phyloP scores from a whole-genome alignment of 92 coral and sea anemone species.

The Metridium senile region DNA sequence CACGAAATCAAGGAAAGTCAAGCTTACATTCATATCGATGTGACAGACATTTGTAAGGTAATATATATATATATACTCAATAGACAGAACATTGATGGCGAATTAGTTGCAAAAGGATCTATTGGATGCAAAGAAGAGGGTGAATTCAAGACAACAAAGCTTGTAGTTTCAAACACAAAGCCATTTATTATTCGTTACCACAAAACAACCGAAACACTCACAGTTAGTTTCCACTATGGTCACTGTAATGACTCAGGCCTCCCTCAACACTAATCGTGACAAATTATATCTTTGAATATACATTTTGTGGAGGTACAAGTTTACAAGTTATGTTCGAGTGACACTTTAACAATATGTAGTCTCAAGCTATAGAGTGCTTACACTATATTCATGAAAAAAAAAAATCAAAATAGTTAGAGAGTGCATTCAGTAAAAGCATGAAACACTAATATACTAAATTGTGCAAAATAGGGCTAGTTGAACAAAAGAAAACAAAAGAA shows the following conservation, averaged over 20 bases:
- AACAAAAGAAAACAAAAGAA: too few relatives aligned
- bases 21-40: constrained; percentile 1
- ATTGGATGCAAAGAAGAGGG: constrained; percentile 30
- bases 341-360: too few relatives aligned
- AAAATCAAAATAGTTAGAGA: too few relatives aligned
- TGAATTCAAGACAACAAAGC: constrained; percentile 33
- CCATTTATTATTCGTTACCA: constrained; percentile 20
- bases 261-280: too few relatives aligned
- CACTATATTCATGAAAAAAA: too few relatives aligned
- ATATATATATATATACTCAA: constrained; percentile 21
- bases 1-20: constrained; percentile 18
- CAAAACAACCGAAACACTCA: constrained; percentile 26
- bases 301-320: too few relatives aligned
- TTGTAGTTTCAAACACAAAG: constrained; percentile 30
- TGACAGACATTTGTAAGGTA: constrained; percentile 26
- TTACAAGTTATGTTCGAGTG: too few relatives aligned
- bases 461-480: too few relatives aligned
- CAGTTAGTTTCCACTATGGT: constrained; percentile 15
- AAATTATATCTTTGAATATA: too few relatives aligned
- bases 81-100: constrained; percentile 33
- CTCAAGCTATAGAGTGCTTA: too few relatives aligned
- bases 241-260: constrained; percentile 32
- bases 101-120: constrained; percentile 14
- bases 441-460: too few relatives aligned
- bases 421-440: too few relatives aligned